Evolutionary conservation across 2,888 invertebrate genomes (phyloP), one percentile per base, ranked within the genome.

Genomic region (Sicus ferrugineus): DNA sequence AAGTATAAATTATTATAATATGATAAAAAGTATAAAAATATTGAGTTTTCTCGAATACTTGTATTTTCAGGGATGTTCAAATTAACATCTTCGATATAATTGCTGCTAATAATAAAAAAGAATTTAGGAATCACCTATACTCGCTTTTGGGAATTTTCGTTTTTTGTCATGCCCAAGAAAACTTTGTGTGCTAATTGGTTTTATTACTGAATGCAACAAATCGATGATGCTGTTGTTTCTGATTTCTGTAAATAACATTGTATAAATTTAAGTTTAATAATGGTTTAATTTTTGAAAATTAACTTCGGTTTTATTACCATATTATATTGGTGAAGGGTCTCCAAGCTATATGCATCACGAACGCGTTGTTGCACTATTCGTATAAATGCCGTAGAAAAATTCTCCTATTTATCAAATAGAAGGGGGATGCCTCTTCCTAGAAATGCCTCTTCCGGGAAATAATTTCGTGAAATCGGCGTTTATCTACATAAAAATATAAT

Each of bases 121-220:
- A 7, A 38, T 21, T 28, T 63, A 26, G 21, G 63, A 1, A 28
- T 58, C 46, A 11, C 2, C n/a, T 59, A 34, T 59, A 19, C 5
- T 9, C 16, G 28, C 26, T 67, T 59, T 67, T 2, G 59, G 59
- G 59, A 46, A 42, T 59, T 58, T 42, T 14, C 67, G 46, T n/a
- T 42, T 46, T 42, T 48, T 58, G 5, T 48, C 19, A 5, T 5
- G 6, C 48, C 48, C 48, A 48, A 48, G 19, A n/a, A 48, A 48
- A 48, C 48, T 48, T 48, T 48, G 6, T 5, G 7, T 14, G 48
- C n/a, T n/a, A 48, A n/a, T 16, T 6, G 48, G 48, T n/a, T 48
- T 48, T 16, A 48, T 48, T 48, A 48, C 4, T 5, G 48, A 48
- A 48, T 14, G 48, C n/a, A 48, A 5, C 48, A 48, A 48, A 16